Percentiles rank a stretch among this genome's conserved stretches.
Evolutionary conservation across 2,888 invertebrate genomes (phyloP).

Genomic region (Drosophila bunnanda): DNA sequence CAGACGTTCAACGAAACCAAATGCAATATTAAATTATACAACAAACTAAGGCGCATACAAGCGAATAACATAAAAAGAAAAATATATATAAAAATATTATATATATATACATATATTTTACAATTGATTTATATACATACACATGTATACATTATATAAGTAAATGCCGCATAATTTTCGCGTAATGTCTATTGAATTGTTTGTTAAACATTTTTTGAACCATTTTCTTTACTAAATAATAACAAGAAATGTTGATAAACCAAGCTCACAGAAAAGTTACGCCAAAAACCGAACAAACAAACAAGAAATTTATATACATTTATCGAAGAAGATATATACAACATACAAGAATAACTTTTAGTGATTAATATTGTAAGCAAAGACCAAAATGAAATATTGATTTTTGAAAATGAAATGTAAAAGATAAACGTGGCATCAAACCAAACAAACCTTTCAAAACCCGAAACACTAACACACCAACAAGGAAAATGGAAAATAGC

Average conservation of each 20-base stretch:
- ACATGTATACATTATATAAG: conserved; percentile 64
- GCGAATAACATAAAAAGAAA: conserved; percentile 5
- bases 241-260: conserved; percentile 3
- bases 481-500: conserved; percentile 23
- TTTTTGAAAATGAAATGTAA: conserved; percentile 41
- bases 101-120: conserved; percentile 30
- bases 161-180: conserved; percentile 65
- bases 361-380: conserved; percentile 62
- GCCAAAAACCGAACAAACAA: conserved; percentile 33
- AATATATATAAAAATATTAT: conserved; percentile 42
- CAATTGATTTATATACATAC: conserved; percentile 32
- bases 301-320: conserved; percentile 52
- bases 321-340: conserved; percentile 51
- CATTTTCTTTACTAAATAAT: conserved; percentile 58
- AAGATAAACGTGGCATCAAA: conserved; percentile 5
- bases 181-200: conserved; percentile 69
- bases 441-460: conserved; percentile 19
- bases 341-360: conserved; percentile 46
- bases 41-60: conserved; percentile 38
- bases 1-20: conserved; percentile 78
- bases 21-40: conserved; percentile 78
- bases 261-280: conserved; percentile 40
- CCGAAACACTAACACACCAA: conserved; percentile 11
- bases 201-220: conserved; percentile 69
- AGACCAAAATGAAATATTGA: conserved; percentile 60